A percentile compares a stretch with the other conserved stretches of the same genome.
These are phyloP conservation scores for Trialeurodes vaporariorum DNA, from an alignment of 1,140 invertebrate genomes.

Conservation along the genomic window DNA sequence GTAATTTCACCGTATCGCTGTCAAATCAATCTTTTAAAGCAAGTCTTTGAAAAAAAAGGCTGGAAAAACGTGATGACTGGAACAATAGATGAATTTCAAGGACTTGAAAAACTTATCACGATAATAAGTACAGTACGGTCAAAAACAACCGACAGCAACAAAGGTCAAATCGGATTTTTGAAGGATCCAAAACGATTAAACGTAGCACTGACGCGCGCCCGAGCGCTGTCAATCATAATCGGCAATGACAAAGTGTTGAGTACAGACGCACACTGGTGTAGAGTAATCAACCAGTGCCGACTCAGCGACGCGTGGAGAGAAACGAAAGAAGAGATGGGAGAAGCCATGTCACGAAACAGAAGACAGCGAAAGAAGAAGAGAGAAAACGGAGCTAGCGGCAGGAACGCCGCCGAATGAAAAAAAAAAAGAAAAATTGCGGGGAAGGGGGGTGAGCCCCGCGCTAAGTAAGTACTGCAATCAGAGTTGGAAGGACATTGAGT, in stretches of 20 bases:
- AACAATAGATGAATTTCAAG: neutral
- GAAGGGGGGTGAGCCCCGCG: no score
- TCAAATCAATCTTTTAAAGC: neutral
- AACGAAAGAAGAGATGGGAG: no score
- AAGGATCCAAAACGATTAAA: neutral
- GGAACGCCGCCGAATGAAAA: no score
- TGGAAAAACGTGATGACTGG: neutral
- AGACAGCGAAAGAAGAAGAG: no score
- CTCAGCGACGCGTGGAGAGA: no score
- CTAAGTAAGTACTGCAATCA: no score
- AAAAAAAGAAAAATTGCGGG: no score
- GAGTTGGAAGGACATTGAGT: no score
- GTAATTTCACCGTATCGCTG: neutral
- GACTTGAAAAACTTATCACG: neutral
- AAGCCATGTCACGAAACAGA: no score
- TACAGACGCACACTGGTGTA: neutral
- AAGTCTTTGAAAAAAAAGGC: neutral
- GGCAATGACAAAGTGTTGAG: neutral
- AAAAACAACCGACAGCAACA: neutral
- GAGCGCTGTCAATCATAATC: neutral
- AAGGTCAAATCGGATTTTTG: neutral
- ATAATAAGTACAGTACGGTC: neutral
- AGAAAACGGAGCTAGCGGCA: no score
- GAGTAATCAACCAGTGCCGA: no score
- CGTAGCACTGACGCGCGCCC: neutral